phyloP scores from a whole-genome alignment of 2,888 invertebrate genomes.

The Hemaris fuciformis region DNA sequence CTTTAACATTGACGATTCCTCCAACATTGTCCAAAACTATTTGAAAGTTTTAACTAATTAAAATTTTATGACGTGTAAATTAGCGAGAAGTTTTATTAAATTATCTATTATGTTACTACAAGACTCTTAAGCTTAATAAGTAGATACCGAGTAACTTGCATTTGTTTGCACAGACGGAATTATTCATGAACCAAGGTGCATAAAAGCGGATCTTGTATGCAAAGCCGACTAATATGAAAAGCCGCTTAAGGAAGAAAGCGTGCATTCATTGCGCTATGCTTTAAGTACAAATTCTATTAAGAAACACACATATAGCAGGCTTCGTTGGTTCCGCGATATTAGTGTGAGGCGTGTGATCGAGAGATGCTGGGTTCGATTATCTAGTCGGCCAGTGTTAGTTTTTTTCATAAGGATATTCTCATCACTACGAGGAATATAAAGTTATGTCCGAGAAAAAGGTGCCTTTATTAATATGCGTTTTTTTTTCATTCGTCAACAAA shows the following conservation, averaged over 20 bases:
- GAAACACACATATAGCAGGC: neutral
- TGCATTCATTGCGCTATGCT: neutral
- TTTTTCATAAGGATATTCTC: too few species aligned
- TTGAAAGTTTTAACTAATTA: neutral
- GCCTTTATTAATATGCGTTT: neutral
- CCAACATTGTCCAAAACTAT: neutral
- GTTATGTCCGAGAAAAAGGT: too few species aligned
- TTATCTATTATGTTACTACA: neutral
- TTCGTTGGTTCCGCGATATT: too few species aligned
- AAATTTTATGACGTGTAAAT: neutral
- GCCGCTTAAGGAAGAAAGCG: neutral
- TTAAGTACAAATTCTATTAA: neutral
- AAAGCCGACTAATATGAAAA: neutral
- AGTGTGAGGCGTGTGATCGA: too few species aligned
- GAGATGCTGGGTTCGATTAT: too few species aligned
- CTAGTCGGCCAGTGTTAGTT: too few species aligned
- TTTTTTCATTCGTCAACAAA: neutral
- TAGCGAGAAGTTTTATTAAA: neutral
- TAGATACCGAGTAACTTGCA: neutral
- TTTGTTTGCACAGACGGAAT: neutral
- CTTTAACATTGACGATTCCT: neutral
- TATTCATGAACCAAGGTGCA: slow-evolving; percentile 1
- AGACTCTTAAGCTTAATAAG: neutral
- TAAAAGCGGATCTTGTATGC: neutral
- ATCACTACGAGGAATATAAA: too few species aligned